Conservation (phyloP, 1,140 invertebrate species). For the Chironomus striatipennis region DNA sequence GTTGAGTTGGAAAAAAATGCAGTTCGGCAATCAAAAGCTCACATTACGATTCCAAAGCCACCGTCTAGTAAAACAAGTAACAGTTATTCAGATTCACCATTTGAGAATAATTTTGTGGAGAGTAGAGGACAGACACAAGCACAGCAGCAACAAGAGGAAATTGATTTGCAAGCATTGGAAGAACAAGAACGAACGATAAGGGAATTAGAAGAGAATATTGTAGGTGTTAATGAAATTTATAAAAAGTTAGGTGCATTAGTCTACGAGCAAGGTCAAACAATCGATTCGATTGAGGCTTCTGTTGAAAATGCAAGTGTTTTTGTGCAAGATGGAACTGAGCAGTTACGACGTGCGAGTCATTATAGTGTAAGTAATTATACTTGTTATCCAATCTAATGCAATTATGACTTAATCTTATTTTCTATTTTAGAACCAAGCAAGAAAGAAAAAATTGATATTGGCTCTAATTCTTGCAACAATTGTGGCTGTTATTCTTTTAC, state of each 20-base stretch:
- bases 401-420: constrained; percentile 31
- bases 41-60: constrained; percentile 35
- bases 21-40: constrained; percentile 35
- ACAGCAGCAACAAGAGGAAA: constrained; percentile 64
- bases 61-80: constrained; percentile 31
- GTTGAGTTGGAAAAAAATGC: constrained; percentile 39
- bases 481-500: constrained; percentile 60
- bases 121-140: constrained; percentile 49
- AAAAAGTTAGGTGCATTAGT: constrained; percentile 94
- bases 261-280: constrained; percentile 92
- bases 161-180: constrained; percentile 73
- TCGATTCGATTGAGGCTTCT: constrained; percentile 95
- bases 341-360: constrained; percentile 70
- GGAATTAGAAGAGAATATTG: constrained; percentile 87
- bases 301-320: constrained; percentile 84
- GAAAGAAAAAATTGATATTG: constrained; percentile 78
- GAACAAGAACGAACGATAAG: constrained; percentile 85
- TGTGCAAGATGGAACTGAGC: constrained; percentile 70
- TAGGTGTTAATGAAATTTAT: constrained; percentile 96
- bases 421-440: constrained; percentile 64
- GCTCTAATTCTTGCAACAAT: constrained; percentile 55
- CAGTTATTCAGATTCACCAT: constrained; percentile 30
- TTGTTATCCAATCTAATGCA: neutral
- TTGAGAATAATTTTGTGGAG: constrained; percentile 38
- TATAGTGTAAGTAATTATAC: constrained; percentile 53